Evolutionary conservation across 2,888 invertebrate species (phyloP).

Genomic region (Drosophila phalerata): DNA sequence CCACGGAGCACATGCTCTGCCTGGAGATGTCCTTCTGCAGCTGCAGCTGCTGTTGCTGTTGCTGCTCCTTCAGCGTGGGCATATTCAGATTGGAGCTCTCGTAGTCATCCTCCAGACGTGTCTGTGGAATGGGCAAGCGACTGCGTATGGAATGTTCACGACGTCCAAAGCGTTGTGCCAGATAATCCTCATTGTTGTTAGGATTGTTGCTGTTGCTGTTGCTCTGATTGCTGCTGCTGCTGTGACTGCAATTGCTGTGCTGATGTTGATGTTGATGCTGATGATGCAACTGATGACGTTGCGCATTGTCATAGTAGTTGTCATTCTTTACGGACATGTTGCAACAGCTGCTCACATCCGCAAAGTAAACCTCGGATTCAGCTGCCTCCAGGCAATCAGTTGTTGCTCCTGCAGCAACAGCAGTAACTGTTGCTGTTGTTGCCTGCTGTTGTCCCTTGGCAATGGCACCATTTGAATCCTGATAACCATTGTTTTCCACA

Average conservation of each 20-base stretch:
- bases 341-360: slow-evolving; percentile 94
- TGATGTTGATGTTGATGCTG: slow-evolving; percentile 68
- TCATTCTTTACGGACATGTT: slow-evolving; percentile 89
- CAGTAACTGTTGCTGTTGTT: neutral
- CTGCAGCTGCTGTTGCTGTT: slow-evolving; percentile 77
- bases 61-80: slow-evolving; percentile 64
- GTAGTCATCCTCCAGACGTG: slow-evolving; percentile 84
- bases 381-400: slow-evolving; percentile 86
- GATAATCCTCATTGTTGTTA: slow-evolving; percentile 87
- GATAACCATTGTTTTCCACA: slow-evolving; percentile 92
- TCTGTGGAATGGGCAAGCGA: slow-evolving; percentile 87
- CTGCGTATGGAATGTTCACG: slow-evolving; percentile 88
- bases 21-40: slow-evolving; percentile 84
- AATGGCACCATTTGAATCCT: slow-evolving; percentile 83
- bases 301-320: slow-evolving; percentile 85
- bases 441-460: slow-evolving; percentile 56
- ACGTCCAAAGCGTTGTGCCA: slow-evolving; percentile 87
- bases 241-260: slow-evolving; percentile 73
- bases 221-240: slow-evolving; percentile 70
- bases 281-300: slow-evolving; percentile 58
- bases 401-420: slow-evolving; percentile 7
- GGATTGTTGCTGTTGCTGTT: slow-evolving; percentile 56
- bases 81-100: slow-evolving; percentile 76
- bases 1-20: slow-evolving; percentile 85
- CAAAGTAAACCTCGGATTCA: slow-evolving; percentile 94